These are phyloP conservation scores for Trachelus iudaicus DNA, from an alignment of 2,888 invertebrate genomes.

Conservation along the genomic window DNA sequence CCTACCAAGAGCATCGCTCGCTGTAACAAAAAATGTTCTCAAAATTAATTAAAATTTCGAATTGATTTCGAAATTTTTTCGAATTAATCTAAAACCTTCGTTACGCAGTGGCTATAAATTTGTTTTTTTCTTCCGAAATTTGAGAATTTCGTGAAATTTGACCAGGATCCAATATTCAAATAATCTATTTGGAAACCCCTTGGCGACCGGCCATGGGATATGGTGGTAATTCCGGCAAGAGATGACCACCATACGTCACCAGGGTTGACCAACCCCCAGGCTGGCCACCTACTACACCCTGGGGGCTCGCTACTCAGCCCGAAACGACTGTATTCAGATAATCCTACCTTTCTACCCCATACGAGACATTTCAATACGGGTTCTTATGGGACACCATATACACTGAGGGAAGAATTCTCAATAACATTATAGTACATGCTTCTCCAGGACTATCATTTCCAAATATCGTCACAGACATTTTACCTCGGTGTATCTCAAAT, in stretches of 20 bases:
- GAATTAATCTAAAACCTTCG: too few species aligned
- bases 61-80: too few species aligned
- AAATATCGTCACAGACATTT: too few species aligned
- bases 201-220: constrained; percentile 25
- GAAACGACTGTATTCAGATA: constrained; percentile 62
- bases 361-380: constrained; percentile 55
- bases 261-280: constrained; percentile 35
- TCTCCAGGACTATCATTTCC: too few species aligned
- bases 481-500: too few species aligned
- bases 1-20: constrained; percentile 71
- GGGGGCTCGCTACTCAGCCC: constrained; percentile 60
- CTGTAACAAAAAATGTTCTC: constrained; percentile 64
- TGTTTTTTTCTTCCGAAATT: too few species aligned
- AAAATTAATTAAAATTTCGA: too few species aligned
- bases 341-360: constrained; percentile 50
- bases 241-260: constrained; percentile 62
- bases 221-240: constrained; percentile 51
- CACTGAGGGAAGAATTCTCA: too few species aligned
- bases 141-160: too few species aligned
- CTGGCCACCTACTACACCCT: constrained; percentile 56
- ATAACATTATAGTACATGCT: too few species aligned
- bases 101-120: too few species aligned
- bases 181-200: constrained; percentile 45
- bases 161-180: constrained; percentile 49
- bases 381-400: constrained; percentile 24